Conservation (phyloP, 1,140 invertebrate genomes). For the Brachionus asplanchnoidis region DNA sequence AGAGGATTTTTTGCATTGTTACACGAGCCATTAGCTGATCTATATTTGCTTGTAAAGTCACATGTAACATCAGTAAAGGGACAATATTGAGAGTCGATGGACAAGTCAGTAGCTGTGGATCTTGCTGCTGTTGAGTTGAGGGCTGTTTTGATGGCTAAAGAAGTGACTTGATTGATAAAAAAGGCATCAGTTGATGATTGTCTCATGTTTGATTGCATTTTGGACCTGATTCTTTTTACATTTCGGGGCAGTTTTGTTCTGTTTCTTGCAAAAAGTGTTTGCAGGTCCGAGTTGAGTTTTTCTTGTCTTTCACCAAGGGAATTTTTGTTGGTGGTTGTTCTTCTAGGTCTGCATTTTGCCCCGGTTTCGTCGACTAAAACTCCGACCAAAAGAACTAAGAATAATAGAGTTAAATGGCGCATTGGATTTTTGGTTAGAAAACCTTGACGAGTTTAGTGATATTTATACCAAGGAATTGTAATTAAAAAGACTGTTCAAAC, state of each 20-base stretch:
- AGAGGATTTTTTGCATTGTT: conserved; percentile 76
- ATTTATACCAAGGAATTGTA: not conserved
- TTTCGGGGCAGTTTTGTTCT: not conserved
- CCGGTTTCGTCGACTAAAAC: not conserved
- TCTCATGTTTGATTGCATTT: not conserved
- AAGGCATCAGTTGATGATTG: not conserved
- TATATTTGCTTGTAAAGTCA: conserved; percentile 57
- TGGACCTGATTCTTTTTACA: not conserved
- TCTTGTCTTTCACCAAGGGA: not conserved
- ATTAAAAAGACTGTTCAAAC: not conserved
- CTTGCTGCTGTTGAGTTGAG: not conserved
- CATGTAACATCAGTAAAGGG: not conserved
- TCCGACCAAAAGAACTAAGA: not conserved
- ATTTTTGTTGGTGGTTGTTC: not conserved
- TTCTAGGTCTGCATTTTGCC: not conserved
- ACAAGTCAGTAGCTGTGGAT: not conserved
- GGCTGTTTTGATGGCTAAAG: not conserved
- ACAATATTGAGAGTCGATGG: conserved; percentile 1
- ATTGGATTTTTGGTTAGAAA: not conserved
- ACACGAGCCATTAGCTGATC: conserved; percentile 71
- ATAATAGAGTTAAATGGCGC: not conserved
- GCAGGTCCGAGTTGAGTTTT: not conserved
- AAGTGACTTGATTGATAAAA: not conserved
- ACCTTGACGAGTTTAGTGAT: not conserved
- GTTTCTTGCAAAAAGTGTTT: not conserved